Evolutionary conservation across 2,888 invertebrate genomes (phyloP).

Genomic region (Luperina testacea): DNA sequence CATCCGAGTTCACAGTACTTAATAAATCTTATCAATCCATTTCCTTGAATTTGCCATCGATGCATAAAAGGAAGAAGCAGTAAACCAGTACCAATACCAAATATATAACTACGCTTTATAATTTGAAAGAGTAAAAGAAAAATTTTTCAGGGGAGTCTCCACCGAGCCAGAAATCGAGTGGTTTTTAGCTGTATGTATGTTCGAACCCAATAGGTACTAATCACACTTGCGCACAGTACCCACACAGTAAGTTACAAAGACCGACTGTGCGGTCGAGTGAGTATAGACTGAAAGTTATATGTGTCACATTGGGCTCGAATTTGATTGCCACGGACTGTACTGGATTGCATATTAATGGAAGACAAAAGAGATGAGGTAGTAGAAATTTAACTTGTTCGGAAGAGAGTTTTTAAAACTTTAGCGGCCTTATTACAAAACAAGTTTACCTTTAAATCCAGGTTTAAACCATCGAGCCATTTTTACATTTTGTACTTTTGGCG

Average conservation of each 20-base stretch:
- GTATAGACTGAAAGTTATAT: constrained; percentile 1
- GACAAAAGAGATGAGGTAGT: background rate
- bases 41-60: background rate
- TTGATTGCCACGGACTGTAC: background rate
- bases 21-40: background rate
- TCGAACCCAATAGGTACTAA: constrained; percentile 26
- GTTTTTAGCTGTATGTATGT: constrained; percentile 15
- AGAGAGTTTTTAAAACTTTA: background rate
- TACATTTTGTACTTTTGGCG: too few relatives aligned
- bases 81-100: background rate
- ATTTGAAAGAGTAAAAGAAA: constrained; percentile 14
- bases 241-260: background rate
- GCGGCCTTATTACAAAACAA: too few relatives aligned
- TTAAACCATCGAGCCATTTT: too few relatives aligned
- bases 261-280: constrained; percentile 5
- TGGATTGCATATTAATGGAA: background rate
- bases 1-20: background rate
- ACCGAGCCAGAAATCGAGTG: background rate
- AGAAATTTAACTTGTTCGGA: background rate
- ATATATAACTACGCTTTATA: constrained; percentile 7
- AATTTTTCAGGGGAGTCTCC: background rate
- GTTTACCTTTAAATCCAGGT: too few relatives aligned
- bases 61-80: background rate
- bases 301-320: background rate
- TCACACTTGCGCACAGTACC: constrained; percentile 8